Base-by-base conservation (phyloP, 2,797 vertebrate species). In the Coracias cyanogaster region DNA sequence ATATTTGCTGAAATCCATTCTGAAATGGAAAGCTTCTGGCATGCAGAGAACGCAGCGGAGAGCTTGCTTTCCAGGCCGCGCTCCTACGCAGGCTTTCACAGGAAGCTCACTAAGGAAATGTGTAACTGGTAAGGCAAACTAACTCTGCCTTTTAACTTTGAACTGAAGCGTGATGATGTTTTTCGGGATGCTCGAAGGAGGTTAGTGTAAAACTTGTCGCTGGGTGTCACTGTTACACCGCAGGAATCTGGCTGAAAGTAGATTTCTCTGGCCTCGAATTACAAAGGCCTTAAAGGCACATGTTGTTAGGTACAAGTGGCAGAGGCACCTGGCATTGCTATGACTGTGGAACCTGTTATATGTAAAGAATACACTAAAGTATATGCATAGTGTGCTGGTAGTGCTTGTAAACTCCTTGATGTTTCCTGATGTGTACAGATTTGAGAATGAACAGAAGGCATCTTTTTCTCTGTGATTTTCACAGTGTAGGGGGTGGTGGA, bases 211-310 rank as follows among this genome's bases (percentile, higher is more conserved):
- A 61, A 52, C 48, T 94, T 19, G 92, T 95, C 95, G 92, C 96
- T 97, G 95, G 96, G 89, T 89, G 92, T 97, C 95, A 82, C 95
- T 97, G 89, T 96, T 81, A 65, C 80, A 81, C 81, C 60, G 7
- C 55, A 10, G 46, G 71, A 96, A 45, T 57, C 61, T 5, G 5
- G 8, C 31, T 5, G 29, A 11, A 60, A 37, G 28, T 29, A 82
- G 39, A 10, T 54, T 92, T 92, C 60, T 92, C 54, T 89, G 94
- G 25, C 86, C 91, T 73, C 1, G 12, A 33, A 14, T 49, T 74
- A 19, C 39, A 19, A 4, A 12, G 61, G 9, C 66, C 35, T 45
- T 61, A 28, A 74, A 82, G 37, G 24, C 20, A 17, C 54, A 3
- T 22, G 19, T 43, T 18, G 17, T 45, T 10, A 14, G 37, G 29